A percentile compares a stretch with the other conserved stretches of the same genome.
phyloP scores from a whole-genome alignment of 53 echinoderm and acorn worm genomes.

The Antedon mediterranea region DNA sequence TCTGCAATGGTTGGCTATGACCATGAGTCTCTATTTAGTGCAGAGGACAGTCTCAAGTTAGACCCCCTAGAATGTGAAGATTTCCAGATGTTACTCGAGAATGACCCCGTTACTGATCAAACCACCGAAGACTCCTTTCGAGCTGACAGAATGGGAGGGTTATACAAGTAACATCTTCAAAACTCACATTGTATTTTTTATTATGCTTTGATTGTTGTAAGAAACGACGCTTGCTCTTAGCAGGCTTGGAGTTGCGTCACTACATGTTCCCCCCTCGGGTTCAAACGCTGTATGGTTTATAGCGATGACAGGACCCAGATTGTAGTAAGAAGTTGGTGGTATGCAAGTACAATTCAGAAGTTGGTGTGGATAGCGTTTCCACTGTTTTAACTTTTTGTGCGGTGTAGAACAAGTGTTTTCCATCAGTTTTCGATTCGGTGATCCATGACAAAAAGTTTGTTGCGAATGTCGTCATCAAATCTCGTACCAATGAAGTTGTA shows the following conservation, averaged over 20 bases:
- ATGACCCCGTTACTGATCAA: constrained; percentile 84
- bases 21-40: constrained; percentile 60
- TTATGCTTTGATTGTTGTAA: neutral
- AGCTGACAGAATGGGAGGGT: constrained; percentile 22
- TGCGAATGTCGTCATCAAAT: too few relatives aligned
- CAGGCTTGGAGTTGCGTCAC: neutral
- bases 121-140: constrained; percentile 94
- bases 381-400: too few relatives aligned
- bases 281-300: neutral
- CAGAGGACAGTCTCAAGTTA: constrained; percentile 47
- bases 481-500: too few relatives aligned
- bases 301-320: neutral
- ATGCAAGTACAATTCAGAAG: neutral
- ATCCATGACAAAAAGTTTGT: too few relatives aligned
- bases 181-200: neutral
- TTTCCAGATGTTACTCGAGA: constrained; percentile 85
- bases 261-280: neutral
- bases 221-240: neutral
- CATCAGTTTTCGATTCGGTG: too few relatives aligned
- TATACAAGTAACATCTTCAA: neutral
- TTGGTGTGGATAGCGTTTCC: too few relatives aligned
- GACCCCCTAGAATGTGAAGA: constrained; percentile 79
- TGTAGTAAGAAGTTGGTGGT: neutral
- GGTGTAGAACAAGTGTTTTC: too few relatives aligned
- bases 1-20: constrained; percentile 87